Base-by-base conservation (phyloP, 1,140 invertebrate species). In the Aphelenchoides fujianensis region DNA sequence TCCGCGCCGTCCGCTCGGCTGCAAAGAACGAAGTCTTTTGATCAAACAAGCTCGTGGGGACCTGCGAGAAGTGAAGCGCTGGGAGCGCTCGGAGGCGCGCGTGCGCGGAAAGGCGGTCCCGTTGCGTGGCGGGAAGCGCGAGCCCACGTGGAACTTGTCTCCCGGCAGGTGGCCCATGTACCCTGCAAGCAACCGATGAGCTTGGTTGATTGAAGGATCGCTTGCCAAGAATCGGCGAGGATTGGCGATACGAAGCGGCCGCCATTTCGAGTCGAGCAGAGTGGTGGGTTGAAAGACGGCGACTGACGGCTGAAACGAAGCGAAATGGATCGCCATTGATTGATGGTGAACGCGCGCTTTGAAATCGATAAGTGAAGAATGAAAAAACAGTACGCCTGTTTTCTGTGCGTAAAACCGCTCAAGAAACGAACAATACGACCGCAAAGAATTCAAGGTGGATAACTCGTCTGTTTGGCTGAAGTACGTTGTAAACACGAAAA, bases 81-180 rank as follows among this genome's bases (percentile, higher is more conserved):
- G 63, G 1, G 63, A 66, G 19, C 31, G 63, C 63, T 66, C 34
- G 19, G 34, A 5, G 55, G 12, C 7, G 5, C 5, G 23, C 41
- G 16, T 61, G 59, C 1, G 59, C n/a, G 28, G 27, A 12, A 1
- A 36, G 63, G 7, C 34, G 16, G 16, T 66, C 31, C 57, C 57
- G n/a, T 16, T 27, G 1, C 57, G 57, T n/a, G n/a, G n/a, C n/a
- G 37, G n/a, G 16, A 19, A 61, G 27, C 57, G 63, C 23, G 31
- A 37, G 32, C 63, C 63, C 2, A 66, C 63, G 27, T 36, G 63
- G 7, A 66, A 66, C 32, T 66, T 66, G 16, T n/a, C 63, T 1
- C 63, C 63, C n/a, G 63, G 63, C 63, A 36, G n/a, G 7, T 66
- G 63, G 16, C 63, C 63, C 63, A 66, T 66, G 7, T 32, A 66